Conservation (phyloP, 2,797 vertebrate species). For the Podargus strigoides region DNA sequence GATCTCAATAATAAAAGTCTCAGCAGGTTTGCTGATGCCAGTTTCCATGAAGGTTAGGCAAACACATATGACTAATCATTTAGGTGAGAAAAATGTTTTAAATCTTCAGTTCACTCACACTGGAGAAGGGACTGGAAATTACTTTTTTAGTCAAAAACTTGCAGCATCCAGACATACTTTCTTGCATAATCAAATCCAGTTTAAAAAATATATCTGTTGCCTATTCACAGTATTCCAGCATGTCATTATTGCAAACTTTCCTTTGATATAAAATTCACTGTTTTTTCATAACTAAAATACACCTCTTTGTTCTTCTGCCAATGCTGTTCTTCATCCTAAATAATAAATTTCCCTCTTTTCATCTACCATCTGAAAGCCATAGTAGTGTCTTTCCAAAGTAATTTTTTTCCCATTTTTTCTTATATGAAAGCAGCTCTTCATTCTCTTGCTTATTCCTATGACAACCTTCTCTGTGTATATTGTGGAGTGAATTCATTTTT, state of each 20-base stretch:
- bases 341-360: not conserved
- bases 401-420: not conserved
- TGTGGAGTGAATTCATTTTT: not conserved
- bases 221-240: not conserved
- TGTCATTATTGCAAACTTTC: not conserved
- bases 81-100: not conserved
- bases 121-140: not conserved
- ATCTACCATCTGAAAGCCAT: not conserved
- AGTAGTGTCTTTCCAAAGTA: not conserved
- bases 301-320: not conserved
- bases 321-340: not conserved
- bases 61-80: not conserved
- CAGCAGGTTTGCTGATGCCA: not conserved
- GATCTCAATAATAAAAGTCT: not conserved
- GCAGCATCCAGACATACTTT: not conserved
- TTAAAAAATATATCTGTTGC: not conserved
- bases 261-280: not conserved
- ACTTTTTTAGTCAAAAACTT: not conserved
- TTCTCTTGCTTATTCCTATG: not conserved
- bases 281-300: not conserved
- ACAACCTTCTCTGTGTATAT: not conserved
- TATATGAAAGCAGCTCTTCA: not conserved
- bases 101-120: not conserved
- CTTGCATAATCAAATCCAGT: not conserved
- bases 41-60: not conserved